These are phyloP conservation scores for Unio delphinus DNA, from an alignment of 2,888 invertebrate genomes.

Conservation along the genomic window DNA sequence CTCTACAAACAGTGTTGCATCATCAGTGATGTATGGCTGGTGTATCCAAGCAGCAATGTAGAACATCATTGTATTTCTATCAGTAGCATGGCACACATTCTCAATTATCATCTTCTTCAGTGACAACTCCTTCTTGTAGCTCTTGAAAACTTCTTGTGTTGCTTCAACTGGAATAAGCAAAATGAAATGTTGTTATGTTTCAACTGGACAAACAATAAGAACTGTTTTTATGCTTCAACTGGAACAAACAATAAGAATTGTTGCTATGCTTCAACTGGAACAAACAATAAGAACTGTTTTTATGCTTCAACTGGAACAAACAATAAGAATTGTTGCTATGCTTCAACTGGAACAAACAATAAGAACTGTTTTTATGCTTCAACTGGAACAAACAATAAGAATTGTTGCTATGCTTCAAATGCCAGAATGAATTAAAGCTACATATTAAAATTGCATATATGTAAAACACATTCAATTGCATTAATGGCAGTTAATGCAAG, in stretches of 20 bases:
- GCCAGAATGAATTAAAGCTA: no score
- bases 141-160: conserved; percentile 51
- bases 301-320: no score
- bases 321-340: no score
- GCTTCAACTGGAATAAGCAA: conserved; percentile 43
- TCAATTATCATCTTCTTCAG: conserved; percentile 71
- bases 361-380: conserved; percentile 17
- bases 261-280: no score
- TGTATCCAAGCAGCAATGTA: conserved; percentile 73
- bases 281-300: no score
- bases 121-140: conserved; percentile 72
- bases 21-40: conserved; percentile 70
- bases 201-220: no score
- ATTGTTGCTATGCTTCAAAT: no score
- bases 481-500: no score
- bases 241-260: no score
- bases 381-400: conserved; percentile 34
- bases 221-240: no score
- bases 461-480: no score
- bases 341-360: conserved; percentile 30
- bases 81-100: conserved; percentile 72
- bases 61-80: conserved; percentile 72
- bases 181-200: conserved; percentile 16
- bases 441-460: no score
- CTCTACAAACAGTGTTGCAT: conserved; percentile 44